Base-by-base conservation (phyloP, 2,113 vertebrate genomes). In the Corythoichthys haematopterus region DNA sequence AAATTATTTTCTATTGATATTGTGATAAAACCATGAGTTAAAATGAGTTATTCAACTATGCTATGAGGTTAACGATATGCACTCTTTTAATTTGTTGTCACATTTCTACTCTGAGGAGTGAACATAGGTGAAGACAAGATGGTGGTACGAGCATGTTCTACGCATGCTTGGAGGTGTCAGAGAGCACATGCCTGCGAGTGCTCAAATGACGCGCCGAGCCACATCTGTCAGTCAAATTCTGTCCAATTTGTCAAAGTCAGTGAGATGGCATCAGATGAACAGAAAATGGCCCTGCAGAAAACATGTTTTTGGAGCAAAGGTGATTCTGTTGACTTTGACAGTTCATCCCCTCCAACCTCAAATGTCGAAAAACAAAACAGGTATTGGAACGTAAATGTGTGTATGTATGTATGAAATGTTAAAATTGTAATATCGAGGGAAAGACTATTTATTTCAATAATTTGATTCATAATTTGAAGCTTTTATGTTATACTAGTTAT, bases 221-320 rank as follows among this genome's bases (percentile, higher is more conserved):
- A 69, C 82, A 80, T 91, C 88, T 89, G 90, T 92, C 90, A 91
- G 82, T 90, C 79, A 78, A 73, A 88, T 91, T 93, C 84, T 84
- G 84, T 84, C 87, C 89, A 88, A 87, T 93, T 91, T 93, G 90
- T 93, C 76, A 75, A 71, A 75, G 53, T 51, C 1, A 11, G n/a
- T 14, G n/a, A 36, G 71, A 60, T 14, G 35, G 37, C 47, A 33
- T 43, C 77, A 72, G 70, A 63, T 65, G 71, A 77, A 28, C 66
- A 68, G 74, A 64, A 68, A 78, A 59, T 64, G 66, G 64, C 62
- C 69, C 53, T 35, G 28, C 53, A 56, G 28, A 56, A 35, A 56
- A 53, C 20, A 28, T 53, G 10, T 53, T 53, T 43, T 16, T 14
- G 51, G 71, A 69, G 61, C 28, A 2, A 38, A 52, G 75, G 84